These are phyloP conservation scores for Berghia stephanieae DNA, from an alignment of 1,140 invertebrate genomes.

Conservation along the genomic window DNA sequence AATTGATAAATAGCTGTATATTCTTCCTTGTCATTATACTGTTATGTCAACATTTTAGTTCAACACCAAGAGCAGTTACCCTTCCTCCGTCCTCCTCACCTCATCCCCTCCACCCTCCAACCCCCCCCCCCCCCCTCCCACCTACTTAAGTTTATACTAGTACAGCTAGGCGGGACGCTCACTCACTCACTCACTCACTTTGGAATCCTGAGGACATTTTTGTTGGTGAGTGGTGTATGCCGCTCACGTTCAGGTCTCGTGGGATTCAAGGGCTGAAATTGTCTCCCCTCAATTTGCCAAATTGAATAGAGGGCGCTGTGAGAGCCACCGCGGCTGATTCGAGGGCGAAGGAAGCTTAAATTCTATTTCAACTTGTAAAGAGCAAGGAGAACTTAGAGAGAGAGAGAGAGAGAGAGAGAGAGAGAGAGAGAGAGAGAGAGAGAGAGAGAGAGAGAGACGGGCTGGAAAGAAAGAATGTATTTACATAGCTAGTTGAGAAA, in stretches of 20 bases:
- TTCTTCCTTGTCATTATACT: too few species aligned
- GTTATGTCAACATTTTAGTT: too few species aligned
- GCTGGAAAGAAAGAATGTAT: neutral
- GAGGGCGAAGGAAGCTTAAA: conserved; percentile 10
- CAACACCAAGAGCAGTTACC: too few species aligned
- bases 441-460: neutral
- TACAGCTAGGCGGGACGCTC: too few species aligned
- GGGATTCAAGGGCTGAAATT: conserved; percentile 26
- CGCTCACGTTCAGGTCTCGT: conserved; percentile 7
- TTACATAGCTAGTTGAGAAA: neutral
- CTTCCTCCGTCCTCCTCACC: too few species aligned
- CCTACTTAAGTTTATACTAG: too few species aligned
- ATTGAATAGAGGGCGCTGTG: conserved; percentile 22
- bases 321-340: neutral
- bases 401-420: conserved; percentile 8
- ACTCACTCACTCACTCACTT: too few species aligned
- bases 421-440: conserved; percentile 13
- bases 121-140: neutral
- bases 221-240: neutral
- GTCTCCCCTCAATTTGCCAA: conserved; percentile 27
- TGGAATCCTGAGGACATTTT: too few species aligned
- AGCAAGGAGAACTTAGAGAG: neutral
- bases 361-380: too few species aligned
- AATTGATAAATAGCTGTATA: too few species aligned
- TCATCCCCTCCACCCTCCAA: too few species aligned